Conservation (phyloP, 2,888 invertebrate species). For the Cryptus viduatorius region DNA sequence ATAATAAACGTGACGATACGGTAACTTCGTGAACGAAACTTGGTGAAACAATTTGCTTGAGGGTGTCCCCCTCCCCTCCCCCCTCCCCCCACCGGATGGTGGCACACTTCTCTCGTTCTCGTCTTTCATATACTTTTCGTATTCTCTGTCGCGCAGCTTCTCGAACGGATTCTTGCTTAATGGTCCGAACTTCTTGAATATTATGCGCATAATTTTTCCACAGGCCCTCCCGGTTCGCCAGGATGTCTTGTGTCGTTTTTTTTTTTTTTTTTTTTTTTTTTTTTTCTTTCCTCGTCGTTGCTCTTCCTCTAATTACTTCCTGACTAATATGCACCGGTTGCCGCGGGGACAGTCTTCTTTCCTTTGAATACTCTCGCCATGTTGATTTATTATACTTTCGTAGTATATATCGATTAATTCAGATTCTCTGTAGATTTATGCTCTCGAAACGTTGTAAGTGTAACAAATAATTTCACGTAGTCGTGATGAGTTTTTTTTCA, state of each 20-base stretch:
- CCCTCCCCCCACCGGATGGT: conserved; percentile 1
- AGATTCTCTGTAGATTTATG: neutral
- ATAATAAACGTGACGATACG: conserved; percentile 26
- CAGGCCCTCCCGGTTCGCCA: conserved; percentile 16
- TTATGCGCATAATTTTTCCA: conserved; percentile 67
- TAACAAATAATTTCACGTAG: neutral
- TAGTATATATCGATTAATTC: neutral
- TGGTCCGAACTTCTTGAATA: conserved; percentile 60
- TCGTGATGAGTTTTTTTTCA: neutral
- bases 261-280: neutral
- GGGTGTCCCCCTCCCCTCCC: conserved; percentile 6
- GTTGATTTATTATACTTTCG: conserved; percentile 32
- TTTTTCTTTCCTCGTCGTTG: neutral
- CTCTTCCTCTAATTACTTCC: conserved; percentile 26
- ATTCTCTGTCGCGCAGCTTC: neutral
- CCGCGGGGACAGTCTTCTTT: neutral
- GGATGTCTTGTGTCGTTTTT: neutral
- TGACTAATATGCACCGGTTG: conserved; percentile 9
- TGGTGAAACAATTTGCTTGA: conserved; percentile 53
- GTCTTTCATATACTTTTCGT: neutral
- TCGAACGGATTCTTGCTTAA: conserved; percentile 48
- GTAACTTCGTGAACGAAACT: conserved; percentile 54
- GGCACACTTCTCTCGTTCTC: conserved; percentile 26
- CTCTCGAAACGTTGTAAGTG: neutral
- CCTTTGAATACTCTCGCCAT: neutral